Percentiles rank a stretch among this genome's conserved stretches.
phyloP scores from a whole-genome alignment of 2,888 invertebrate species.

The Melinaea menophilus region DNA sequence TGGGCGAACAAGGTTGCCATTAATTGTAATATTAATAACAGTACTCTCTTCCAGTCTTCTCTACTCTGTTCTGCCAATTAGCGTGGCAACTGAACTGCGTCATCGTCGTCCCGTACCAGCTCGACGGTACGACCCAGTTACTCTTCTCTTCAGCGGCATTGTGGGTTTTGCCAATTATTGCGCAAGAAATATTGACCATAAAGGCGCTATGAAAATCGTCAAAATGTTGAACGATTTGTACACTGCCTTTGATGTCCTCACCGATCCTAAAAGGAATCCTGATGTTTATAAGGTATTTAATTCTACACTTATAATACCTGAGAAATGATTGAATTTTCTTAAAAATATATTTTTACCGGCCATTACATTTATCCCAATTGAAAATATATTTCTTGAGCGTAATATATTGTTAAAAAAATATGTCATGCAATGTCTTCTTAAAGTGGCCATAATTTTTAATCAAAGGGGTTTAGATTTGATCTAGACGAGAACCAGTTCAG shows the following conservation, averaged over 20 bases:
- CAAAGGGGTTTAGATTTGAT: no score
- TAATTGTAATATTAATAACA: no score
- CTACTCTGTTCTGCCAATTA: constrained; percentile 95
- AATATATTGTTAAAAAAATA: no score
- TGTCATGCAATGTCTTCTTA: no score
- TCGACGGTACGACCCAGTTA: constrained; percentile 91
- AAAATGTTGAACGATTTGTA: constrained; percentile 95
- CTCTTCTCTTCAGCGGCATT: constrained; percentile 93
- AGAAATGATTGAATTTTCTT: no score
- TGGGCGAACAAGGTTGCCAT: no score
- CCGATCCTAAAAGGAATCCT: constrained; percentile 94
- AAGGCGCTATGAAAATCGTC: constrained; percentile 97
- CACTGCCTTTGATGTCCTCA: constrained; percentile 94
- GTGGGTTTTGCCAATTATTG: constrained; percentile 96
- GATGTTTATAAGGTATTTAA: constrained; percentile 93
- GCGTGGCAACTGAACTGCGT: constrained; percentile 95
- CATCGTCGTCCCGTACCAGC: constrained; percentile 95
- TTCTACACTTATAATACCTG: no score
- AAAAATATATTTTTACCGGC: no score
- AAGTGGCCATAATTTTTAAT: no score
- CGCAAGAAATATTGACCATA: constrained; percentile 92
- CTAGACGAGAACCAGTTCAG: no score
- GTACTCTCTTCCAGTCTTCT: constrained; percentile 80
- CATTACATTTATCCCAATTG: no score
- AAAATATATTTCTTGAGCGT: no score